Conservation (phyloP, 2,888 invertebrate species). For the Polietes domitor region DNA sequence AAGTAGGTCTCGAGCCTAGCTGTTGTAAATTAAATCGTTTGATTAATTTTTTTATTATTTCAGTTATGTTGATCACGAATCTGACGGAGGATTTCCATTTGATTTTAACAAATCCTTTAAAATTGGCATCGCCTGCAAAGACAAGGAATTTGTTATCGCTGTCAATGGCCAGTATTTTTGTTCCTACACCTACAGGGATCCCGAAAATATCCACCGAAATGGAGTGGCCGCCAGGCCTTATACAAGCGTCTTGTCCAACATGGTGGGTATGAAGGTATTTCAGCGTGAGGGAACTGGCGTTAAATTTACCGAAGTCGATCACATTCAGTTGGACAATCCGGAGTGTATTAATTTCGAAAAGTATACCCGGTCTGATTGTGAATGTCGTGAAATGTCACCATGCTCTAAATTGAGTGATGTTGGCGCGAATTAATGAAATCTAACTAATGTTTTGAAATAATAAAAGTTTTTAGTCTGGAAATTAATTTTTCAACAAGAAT, state of each 20-base stretch:
- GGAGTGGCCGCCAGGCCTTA: neutral
- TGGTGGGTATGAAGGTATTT: neutral
- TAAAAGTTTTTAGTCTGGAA: too few species aligned
- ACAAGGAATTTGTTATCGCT: neutral
- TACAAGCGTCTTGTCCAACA: neutral
- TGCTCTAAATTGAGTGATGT: too few species aligned
- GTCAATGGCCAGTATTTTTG: neutral
- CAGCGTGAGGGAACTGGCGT: neutral
- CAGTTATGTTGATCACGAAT: neutral
- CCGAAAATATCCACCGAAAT: neutral
- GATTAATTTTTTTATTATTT: neutral
- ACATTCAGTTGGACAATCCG: neutral
- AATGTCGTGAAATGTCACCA: too few species aligned
- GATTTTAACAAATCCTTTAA: neutral
- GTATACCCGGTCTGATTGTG: neutral
- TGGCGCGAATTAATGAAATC: too few species aligned
- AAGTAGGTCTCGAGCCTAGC: neutral
- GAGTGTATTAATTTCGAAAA: neutral
- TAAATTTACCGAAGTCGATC: slow-evolving; percentile 2
- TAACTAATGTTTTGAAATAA: too few species aligned
- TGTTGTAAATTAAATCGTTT: too few species aligned
- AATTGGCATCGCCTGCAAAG: neutral
- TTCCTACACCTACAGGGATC: neutral
- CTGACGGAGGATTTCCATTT: neutral
- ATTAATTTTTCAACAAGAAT: too few species aligned